Base-by-base conservation (phyloP, 1,140 invertebrate species). In the Penaeus indicus region DNA sequence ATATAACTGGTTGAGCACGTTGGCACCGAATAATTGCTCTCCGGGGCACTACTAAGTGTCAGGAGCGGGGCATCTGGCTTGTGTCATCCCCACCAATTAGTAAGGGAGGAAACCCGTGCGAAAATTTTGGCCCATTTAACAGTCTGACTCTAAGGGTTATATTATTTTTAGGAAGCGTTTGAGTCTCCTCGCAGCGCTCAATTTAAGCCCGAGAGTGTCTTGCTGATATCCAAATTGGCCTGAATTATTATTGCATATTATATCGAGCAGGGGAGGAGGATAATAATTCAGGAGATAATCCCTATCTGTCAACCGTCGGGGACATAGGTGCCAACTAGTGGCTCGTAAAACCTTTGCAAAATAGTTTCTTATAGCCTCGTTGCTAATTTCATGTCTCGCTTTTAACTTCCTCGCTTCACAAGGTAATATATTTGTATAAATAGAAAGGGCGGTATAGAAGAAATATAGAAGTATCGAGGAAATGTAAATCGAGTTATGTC, bases 71-170 rank as follows among this genome's bases (percentile, higher is more conserved):
- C 85, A 86, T 86, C 85, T 86, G 85, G 85, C 63, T 80, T 81
- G 63, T 80, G 85, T 86, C 85, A 86, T 42, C 85, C 78, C 22
- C 85, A 86, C 85, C 85, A 86, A 86, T 86, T 86, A 86, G 85
- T 80, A 86, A 80, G 38, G 27, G 54, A 77, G 85, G 80, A 77
- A 78, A 69, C 62, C 85, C 85, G 78, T 86, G 85, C 79, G 78
- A 86, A 86, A 86, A 75, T 69, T 69, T 69, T 62, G 11, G n/a
- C 78, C 16, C 42, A n/a, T 47, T 85, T 85, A 60, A 67, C 77
- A 67, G 69, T 77, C 84, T 47, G 72, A 54, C 67, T 42, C 27
- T 54, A 77, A 25, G 11, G 16, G 42, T 61, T 54, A 60, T 60
- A 85, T 61, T 80, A 16, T 80, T 25, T 25, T 25, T 80, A 60